These are phyloP conservation scores for Berghia stephanieae DNA, from an alignment of 1,140 invertebrate species.

Conservation along the genomic window DNA sequence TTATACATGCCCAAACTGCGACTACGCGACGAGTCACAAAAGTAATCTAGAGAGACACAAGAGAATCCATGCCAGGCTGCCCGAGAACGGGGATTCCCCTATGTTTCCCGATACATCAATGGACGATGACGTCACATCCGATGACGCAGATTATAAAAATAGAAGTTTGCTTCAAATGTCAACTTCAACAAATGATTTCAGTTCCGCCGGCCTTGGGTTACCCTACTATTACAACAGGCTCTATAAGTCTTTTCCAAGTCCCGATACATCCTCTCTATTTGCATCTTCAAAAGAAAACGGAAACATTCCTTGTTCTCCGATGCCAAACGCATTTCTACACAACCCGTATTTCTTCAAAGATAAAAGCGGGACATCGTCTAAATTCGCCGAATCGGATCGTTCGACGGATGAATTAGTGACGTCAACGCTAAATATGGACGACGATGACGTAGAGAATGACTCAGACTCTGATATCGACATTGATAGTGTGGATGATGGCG, in stretches of 20 bases:
- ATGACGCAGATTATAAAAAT: no score
- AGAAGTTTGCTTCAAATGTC: background rate
- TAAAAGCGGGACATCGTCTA: background rate
- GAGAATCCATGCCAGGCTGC: slow-evolving; percentile 57
- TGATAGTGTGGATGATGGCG: slow-evolving; percentile 29
- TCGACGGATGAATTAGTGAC: background rate
- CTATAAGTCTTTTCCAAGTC: no score
- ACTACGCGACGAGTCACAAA: slow-evolving; percentile 70
- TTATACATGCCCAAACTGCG: slow-evolving; percentile 67
- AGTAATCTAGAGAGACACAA: slow-evolving; percentile 69
- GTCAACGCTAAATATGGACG: slow-evolving; percentile 21
- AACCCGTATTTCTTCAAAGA: background rate
- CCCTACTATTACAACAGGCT: no score
- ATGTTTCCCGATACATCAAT: background rate
- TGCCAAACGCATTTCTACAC: no score
- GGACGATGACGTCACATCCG: no score
- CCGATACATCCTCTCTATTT: no score
- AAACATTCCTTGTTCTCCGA: background rate
- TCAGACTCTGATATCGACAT: slow-evolving; percentile 33
- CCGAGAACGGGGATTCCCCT: background rate
- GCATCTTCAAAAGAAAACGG: background rate
- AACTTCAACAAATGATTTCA: background rate
- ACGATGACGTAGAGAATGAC: slow-evolving; percentile 35
- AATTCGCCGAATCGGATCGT: background rate
- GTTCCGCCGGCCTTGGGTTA: background rate